These are phyloP conservation scores for Scrobipalpa atriplicella DNA, from an alignment of 2,888 invertebrate species.

Conservation along the genomic window DNA sequence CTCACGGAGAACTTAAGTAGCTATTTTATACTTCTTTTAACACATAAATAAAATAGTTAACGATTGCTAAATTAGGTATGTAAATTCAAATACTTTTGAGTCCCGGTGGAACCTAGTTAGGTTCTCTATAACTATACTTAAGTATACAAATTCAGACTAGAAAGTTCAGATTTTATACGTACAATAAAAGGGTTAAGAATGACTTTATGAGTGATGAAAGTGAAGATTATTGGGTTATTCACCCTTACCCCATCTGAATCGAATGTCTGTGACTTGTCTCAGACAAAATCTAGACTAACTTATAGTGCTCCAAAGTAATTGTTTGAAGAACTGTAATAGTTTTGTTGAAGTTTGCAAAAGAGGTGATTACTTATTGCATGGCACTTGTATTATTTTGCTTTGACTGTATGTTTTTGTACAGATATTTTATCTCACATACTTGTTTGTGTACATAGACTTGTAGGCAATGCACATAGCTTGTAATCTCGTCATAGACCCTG, in stretches of 20 bases:
- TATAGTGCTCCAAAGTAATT: constrained; percentile 11
- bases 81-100: too few species aligned
- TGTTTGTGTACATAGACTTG: too few species aligned
- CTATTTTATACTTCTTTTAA: too few species aligned
- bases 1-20: too few species aligned
- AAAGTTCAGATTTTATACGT: background rate
- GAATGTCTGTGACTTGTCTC: constrained; percentile 13
- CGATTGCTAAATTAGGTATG: too few species aligned
- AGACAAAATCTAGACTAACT: constrained; percentile 10
- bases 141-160: background rate
- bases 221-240: constrained; percentile 9
- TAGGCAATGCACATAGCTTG: too few species aligned
- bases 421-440: too few species aligned
- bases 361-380: background rate
- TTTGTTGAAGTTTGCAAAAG: background rate
- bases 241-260: background rate
- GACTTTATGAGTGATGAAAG: constrained; percentile 4
- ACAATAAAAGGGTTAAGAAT: constrained; percentile 3
- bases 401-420: too few species aligned
- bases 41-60: too few species aligned
- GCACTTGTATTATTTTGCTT: background rate
- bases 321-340: background rate
- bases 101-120: too few species aligned
- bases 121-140: too few species aligned
- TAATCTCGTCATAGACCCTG: too few species aligned